A percentile compares a stretch with the other conserved stretches of the same genome.
Conservation (phyloP, 1,140 invertebrate genomes). For the Drosophila prosaltans region DNA sequence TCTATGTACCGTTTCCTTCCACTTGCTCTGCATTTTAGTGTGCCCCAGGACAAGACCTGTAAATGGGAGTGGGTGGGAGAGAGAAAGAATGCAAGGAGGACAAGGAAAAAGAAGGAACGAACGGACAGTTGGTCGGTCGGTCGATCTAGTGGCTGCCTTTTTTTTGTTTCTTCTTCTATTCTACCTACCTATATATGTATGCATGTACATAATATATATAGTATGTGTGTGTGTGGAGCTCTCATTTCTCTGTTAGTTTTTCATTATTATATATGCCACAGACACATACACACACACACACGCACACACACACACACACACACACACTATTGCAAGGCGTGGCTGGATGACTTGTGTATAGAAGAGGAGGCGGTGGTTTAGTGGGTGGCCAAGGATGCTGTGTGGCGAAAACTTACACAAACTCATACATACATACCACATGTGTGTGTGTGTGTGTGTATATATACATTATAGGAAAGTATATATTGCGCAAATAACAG, state of each 20-base stretch:
- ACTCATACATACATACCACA: background rate
- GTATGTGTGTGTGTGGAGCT: background rate
- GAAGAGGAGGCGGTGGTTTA: background rate
- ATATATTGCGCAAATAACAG: conserved; percentile 54
- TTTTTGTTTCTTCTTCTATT: background rate
- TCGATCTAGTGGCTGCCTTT: conserved; percentile 4
- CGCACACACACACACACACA: conserved; percentile 1
- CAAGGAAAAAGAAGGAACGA: background rate
- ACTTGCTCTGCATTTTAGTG: conserved; percentile 12
- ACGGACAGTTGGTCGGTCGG: background rate
- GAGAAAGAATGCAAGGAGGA: no score
- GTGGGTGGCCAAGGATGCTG: conserved; percentile 19
- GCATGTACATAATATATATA: background rate
- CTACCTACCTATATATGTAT: background rate
- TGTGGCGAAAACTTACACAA: background rate
- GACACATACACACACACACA: conserved; percentile 1
- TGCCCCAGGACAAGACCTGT: conserved; percentile 15
- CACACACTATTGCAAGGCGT: conserved; percentile 37
- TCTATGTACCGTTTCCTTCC: background rate
- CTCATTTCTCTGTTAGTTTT: conserved; percentile 5
- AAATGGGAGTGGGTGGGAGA: background rate
- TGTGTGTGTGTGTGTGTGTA: conserved; percentile 5
- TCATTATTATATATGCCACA: conserved; percentile 11
- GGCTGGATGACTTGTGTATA: conserved; percentile 22
- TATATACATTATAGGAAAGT: background rate